Evolutionary conservation across 2,113 vertebrate genomes (phyloP).

Genomic region (Spizaetus ornatus): DNA sequence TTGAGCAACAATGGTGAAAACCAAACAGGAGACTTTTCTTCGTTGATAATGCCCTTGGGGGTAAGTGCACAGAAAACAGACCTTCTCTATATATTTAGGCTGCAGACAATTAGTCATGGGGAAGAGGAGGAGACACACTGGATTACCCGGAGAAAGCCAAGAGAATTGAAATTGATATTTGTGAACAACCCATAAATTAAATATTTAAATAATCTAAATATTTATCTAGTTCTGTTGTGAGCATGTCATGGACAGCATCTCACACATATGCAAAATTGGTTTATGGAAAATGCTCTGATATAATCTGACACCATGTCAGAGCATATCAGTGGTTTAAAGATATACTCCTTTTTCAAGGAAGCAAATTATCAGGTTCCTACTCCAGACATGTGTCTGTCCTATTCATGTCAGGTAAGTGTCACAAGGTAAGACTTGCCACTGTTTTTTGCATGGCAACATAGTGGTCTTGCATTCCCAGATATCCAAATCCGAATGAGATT

Average conservation of each 20-base stretch:
- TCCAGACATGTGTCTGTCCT: not conserved
- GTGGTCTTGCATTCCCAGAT: not conserved
- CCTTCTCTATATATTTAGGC: not conserved
- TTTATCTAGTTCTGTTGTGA: not conserved
- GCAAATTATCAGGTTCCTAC: not conserved
- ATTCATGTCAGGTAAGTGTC: not conserved
- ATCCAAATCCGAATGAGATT: not conserved
- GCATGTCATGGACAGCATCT: not conserved
- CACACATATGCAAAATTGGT: not conserved
- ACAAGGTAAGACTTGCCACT: not conserved
- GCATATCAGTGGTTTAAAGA: not conserved
- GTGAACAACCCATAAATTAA: not conserved
- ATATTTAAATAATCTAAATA: not conserved
- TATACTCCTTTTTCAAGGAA: not conserved
- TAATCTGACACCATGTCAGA: conserved; percentile 40
- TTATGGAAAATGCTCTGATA: conserved; percentile 22
- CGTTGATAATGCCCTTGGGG: not conserved
- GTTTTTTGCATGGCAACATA: not conserved
- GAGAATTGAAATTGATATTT: not conserved
- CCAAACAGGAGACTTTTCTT: not conserved
- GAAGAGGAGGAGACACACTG: not conserved
- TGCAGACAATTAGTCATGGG: not conserved
- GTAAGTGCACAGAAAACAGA: not conserved
- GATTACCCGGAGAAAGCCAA: not conserved
- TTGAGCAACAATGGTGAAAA: not conserved